These are phyloP conservation scores for Ectropis crepuscularia DNA, from an alignment of 2,888 invertebrate genomes.

Conservation along the genomic window DNA sequence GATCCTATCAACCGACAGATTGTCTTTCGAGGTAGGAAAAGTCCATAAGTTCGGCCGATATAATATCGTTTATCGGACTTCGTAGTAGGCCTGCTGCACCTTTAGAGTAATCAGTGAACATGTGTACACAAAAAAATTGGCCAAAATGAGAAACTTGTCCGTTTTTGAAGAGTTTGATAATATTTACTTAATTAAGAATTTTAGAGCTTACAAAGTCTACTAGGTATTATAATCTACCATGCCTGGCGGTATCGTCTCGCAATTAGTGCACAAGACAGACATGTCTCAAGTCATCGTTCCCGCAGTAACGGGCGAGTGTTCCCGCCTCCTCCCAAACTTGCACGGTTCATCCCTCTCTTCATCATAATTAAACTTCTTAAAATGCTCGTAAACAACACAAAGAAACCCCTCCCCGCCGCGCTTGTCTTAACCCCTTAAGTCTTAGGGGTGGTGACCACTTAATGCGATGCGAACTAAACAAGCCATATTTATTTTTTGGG, in stretches of 20 bases:
- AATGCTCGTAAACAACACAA: slow-evolving; percentile 44
- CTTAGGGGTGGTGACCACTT: neutral
- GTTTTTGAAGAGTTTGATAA: too few species aligned
- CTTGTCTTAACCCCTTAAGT: neutral
- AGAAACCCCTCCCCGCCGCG: slow-evolving; percentile 17
- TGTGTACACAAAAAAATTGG: too few species aligned
- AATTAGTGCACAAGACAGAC: neutral
- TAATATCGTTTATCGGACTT: too few species aligned
- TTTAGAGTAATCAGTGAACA: too few species aligned
- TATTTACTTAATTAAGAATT: too few species aligned
- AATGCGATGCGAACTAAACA: neutral
- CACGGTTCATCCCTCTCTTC: slow-evolving; percentile 20
- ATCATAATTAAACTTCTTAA: slow-evolving; percentile 42
- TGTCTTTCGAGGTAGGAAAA: too few species aligned
- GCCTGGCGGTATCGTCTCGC: neutral
- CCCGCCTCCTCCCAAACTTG: slow-evolving; percentile 17
- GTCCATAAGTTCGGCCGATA: too few species aligned
- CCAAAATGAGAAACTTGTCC: too few species aligned
- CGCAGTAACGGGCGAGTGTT: slow-evolving; percentile 9
- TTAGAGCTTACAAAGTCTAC: too few species aligned
- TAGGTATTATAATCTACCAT: neutral
- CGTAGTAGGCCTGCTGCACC: too few species aligned
- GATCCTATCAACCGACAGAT: too few species aligned
- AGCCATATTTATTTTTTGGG: too few species aligned
- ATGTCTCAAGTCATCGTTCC: neutral